Percentiles rank a stretch among this genome's conserved stretches.
Evolutionary conservation across 2,888 invertebrate genomes (phyloP).

Genomic region (Hemaris fuciformis): DNA sequence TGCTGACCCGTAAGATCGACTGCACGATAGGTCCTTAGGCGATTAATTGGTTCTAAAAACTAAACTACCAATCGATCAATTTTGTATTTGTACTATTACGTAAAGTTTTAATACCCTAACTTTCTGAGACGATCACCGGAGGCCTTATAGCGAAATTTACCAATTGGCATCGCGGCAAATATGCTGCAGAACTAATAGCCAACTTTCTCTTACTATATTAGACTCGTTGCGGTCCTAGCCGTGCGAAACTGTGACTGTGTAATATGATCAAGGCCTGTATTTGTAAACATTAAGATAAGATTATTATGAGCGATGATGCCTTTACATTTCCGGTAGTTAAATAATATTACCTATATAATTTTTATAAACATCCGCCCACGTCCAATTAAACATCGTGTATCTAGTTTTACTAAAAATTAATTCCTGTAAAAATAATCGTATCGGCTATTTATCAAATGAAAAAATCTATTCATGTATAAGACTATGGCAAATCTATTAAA

Average conservation of each 20-base stretch:
- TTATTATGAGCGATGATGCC: not conserved
- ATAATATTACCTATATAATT: not conserved
- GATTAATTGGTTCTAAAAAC: not conserved
- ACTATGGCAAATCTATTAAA: too few relatives aligned
- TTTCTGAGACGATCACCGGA: not conserved
- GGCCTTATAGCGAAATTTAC: not conserved
- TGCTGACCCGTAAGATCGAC: not conserved
- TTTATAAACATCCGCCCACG: not conserved
- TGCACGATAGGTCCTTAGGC: not conserved
- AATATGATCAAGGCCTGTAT: conserved; percentile 14
- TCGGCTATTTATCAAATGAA: too few relatives aligned
- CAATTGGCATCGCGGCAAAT: not conserved
- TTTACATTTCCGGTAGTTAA: not conserved
- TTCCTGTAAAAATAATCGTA: too few relatives aligned
- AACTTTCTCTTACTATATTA: conserved; percentile 9
- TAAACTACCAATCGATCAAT: not conserved
- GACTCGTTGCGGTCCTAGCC: not conserved
- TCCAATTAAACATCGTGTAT: not conserved
- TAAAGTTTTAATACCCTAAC: not conserved
- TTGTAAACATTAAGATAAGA: not conserved
- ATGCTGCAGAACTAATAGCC: conserved; percentile 11
- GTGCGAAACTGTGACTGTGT: conserved; percentile 14
- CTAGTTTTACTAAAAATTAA: too few relatives aligned
- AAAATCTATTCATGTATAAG: too few relatives aligned
- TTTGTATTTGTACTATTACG: not conserved